A percentile compares a stretch with the other conserved stretches of the same genome.
phyloP scores from a whole-genome alignment of 1,140 invertebrate species.

The Cydia pomonella region DNA sequence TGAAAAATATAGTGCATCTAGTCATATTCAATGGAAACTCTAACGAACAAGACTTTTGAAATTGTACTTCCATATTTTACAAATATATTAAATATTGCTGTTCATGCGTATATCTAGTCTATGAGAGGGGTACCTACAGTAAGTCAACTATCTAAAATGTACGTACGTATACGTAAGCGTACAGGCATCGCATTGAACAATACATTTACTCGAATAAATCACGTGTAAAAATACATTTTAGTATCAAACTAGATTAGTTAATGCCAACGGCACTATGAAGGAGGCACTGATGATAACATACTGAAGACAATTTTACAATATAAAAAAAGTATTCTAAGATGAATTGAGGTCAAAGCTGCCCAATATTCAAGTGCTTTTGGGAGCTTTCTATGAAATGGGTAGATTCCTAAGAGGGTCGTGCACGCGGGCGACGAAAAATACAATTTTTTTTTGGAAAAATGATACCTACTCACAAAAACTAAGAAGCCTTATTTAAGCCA shows the following conservation, averaged over 20 bases:
- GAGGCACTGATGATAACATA: conserved; percentile 8
- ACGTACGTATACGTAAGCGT: conserved; percentile 12
- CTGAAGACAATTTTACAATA: not conserved
- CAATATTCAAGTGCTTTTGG: not conserved
- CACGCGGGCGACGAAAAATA: too few species aligned
- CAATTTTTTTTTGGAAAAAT: too few species aligned
- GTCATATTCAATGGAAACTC: not conserved
- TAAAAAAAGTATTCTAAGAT: not conserved
- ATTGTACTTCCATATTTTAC: conserved; percentile 19
- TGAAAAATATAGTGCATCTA: conserved; percentile 8
- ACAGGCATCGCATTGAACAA: conserved; percentile 2
- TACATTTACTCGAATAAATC: conserved; percentile 8
- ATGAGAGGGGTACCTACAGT: conserved; percentile 9
- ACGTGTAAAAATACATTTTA: conserved; percentile 15
- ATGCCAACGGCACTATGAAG: not conserved
- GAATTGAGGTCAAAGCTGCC: not conserved
- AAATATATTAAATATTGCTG: conserved; percentile 15
- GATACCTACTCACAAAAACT: too few species aligned
- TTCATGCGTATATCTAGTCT: not conserved
- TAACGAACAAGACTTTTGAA: conserved; percentile 9
- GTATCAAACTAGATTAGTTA: not conserved
- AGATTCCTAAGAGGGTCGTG: too few species aligned
- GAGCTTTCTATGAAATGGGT: too few species aligned
- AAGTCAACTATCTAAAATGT: conserved; percentile 12
- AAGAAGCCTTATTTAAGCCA: too few species aligned